Conservation (phyloP, 2,113 vertebrate genomes). For the Holacanthus passer region DNA sequence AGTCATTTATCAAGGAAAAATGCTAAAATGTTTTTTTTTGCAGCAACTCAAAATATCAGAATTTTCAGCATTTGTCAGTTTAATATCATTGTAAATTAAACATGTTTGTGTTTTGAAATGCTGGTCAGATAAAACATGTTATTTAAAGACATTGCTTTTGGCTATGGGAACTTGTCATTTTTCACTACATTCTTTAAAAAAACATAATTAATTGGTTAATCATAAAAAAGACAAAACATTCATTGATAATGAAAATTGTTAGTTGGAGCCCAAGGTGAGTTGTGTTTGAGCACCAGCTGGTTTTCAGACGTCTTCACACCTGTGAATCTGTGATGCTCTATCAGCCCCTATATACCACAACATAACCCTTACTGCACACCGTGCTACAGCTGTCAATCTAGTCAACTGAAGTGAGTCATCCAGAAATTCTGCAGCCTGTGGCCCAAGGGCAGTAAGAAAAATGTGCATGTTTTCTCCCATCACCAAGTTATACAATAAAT, state of each 20-base stretch:
- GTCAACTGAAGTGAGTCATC: not conserved
- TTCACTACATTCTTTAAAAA: too few relatives aligned
- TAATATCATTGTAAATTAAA: too few relatives aligned
- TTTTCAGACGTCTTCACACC: not conserved
- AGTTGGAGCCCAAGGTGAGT: not conserved
- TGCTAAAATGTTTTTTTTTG: not conserved
- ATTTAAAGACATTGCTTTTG: too few relatives aligned
- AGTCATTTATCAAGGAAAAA: not conserved
- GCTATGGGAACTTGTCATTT: too few relatives aligned
- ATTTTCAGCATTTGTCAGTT: too few relatives aligned
- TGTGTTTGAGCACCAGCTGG: not conserved
- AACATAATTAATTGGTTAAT: too few relatives aligned
- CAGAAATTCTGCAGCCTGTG: not conserved
- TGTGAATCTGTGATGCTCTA: not conserved
- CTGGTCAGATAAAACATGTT: not conserved
- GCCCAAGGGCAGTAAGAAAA: not conserved
- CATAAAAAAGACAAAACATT: not conserved
- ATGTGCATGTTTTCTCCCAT: not conserved
- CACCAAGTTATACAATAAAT: slow-evolving; percentile 11
- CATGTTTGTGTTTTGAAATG: too few relatives aligned
- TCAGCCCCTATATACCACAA: not conserved
- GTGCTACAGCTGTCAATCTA: slow-evolving; percentile 1
- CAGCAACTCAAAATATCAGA: not conserved
- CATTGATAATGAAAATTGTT: not conserved
- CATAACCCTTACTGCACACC: not conserved